Evolutionary conservation across 2,888 invertebrate genomes (phyloP).

Genomic region (Seira musarum): DNA sequence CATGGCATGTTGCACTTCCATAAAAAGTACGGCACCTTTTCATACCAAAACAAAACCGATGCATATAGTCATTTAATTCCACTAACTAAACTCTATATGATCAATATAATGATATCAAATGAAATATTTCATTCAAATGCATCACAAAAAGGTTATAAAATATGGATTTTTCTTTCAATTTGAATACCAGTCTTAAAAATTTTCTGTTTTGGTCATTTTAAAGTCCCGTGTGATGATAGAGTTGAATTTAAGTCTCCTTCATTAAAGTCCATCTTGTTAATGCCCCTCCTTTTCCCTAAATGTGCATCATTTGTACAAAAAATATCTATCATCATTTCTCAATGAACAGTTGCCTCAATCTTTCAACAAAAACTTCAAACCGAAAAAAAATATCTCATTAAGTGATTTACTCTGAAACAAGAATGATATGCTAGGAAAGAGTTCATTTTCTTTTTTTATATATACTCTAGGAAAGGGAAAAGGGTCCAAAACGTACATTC

Average conservation of each 20-base stretch:
- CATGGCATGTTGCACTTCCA: slow-evolving; percentile 32
- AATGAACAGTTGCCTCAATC: slow-evolving; percentile 44
- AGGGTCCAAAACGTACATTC: slow-evolving; percentile 21
- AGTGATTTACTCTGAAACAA: slow-evolving; percentile 35
- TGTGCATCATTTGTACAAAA: slow-evolving; percentile 21
- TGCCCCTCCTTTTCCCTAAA: slow-evolving; percentile 11
- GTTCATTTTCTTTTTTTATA: too few relatives aligned
- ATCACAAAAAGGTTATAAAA: too few relatives aligned
- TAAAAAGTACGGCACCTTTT: slow-evolving; percentile 39
- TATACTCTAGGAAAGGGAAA: background rate
- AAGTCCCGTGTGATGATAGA: too few relatives aligned
- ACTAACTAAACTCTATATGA: too few relatives aligned
- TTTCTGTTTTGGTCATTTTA: slow-evolving; percentile 9
- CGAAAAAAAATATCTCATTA: slow-evolving; percentile 35
- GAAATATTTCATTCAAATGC: too few relatives aligned
- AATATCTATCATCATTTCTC: slow-evolving; percentile 46
- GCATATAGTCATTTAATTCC: too few relatives aligned
- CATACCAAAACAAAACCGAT: too few relatives aligned
- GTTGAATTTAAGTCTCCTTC: too few relatives aligned
- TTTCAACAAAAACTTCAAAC: slow-evolving; percentile 44
- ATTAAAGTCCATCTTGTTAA: slow-evolving; percentile 26
- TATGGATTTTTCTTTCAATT: too few relatives aligned
- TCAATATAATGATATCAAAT: too few relatives aligned
- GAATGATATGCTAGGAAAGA: too few relatives aligned
- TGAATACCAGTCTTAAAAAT: too few relatives aligned